Evolutionary conservation across 2,888 invertebrate genomes (phyloP), one percentile per base, ranked within the genome.

Genomic region (Lasioglossum figueresi): DNA sequence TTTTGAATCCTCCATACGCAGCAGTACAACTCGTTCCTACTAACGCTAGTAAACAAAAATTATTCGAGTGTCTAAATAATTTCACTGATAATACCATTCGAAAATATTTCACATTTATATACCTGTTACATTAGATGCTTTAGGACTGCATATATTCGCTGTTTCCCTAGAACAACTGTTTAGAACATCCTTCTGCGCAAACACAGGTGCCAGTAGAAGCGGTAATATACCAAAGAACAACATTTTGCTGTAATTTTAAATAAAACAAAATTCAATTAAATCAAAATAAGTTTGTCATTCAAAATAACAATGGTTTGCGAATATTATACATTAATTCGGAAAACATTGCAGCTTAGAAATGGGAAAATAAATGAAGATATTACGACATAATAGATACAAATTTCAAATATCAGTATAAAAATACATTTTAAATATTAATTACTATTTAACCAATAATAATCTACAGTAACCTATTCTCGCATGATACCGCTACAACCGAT

Each of bases 1-100:
- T n/a, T n/a, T n/a, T n/a, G 88, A 97, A 96, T 45, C 96, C 96
- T 19, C 97, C 97, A 94, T 97, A 97, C 70, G 96, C 95, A 0
- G 97, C 96, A 93, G 96, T 96, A 95, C 97, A 97, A n/a, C n/a
- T 0, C 0, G n/a, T n/a, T 80, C 96, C 95, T 16, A 88, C 1
- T 31, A 63, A 31, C 19, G 16, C 19, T 63, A 63, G 82, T 16
- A 52, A 66, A 31, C 16, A 63, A 8, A 34, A 4, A 71, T 27
- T n/a, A 40, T 56, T 37, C 0, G 31, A 40, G 4, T n/a, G 68
- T 4, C 56, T 70, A 63, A 23, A 52, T 52, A 63, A 34, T 66
- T 45, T 48, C 23, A 34, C 12, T 56, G 0, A 12, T 37, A 34
- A 79, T 68, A 43, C 12, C 12, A 10, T 43, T 48, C 43, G 34